Percentiles rank a stretch among this genome's conserved stretches.
phyloP scores from a whole-genome alignment of 53 echinoderm and acorn worm genomes.

The Astropecten irregularis region DNA sequence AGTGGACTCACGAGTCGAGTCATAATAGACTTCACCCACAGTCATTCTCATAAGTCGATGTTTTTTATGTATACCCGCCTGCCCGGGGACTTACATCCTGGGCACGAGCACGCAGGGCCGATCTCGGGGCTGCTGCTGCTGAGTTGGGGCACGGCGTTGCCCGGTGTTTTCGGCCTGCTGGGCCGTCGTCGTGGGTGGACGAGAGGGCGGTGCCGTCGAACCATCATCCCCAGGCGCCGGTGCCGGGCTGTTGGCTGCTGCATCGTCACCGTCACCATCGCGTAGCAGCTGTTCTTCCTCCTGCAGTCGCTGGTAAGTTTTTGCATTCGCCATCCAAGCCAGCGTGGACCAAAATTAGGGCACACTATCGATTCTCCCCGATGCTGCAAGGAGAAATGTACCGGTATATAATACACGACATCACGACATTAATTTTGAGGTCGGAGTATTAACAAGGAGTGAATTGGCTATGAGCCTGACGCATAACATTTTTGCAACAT shows the following conservation, averaged over 20 bases:
- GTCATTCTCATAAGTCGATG: not conserved
- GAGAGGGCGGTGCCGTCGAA: not conserved
- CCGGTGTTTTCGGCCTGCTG: not conserved
- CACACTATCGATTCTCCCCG: no score
- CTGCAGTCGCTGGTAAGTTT: conserved; percentile 10
- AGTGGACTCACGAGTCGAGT: not conserved
- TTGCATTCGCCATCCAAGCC: conserved; percentile 12
- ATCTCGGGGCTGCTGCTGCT: not conserved
- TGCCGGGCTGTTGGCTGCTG: not conserved
- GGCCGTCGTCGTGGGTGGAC: not conserved
- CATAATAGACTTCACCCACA: not conserved
- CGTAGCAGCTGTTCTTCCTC: no score
- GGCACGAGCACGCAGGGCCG: not conserved
- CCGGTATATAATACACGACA: no score
- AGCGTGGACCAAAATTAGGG: no score
- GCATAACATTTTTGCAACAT: no score
- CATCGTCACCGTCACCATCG: not conserved
- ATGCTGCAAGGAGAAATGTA: no score
- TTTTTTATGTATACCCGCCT: not conserved
- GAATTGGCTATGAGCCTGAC: no score
- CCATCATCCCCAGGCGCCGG: no score
- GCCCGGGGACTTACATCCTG: conserved; percentile 23
- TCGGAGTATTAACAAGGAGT: no score
- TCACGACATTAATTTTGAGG: no score
- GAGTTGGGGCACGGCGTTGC: not conserved